A percentile compares a stretch with the other conserved stretches of the same genome.
These are phyloP conservation scores for Sisyra terminalis DNA, from an alignment of 2,888 invertebrate species.

Conservation along the genomic window DNA sequence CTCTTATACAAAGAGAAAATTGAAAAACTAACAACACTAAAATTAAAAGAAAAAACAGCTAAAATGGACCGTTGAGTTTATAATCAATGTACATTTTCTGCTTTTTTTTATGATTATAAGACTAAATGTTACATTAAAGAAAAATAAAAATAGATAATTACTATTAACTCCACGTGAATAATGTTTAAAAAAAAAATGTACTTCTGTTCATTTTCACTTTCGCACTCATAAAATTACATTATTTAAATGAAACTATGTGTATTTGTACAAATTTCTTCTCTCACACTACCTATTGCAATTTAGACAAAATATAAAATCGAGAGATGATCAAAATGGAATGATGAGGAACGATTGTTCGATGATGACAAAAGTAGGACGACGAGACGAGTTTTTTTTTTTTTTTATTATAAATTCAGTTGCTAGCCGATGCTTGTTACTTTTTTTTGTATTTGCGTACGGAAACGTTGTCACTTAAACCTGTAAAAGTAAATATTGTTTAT, in stretches of 20 bases:
- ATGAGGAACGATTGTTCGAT: constrained; percentile 1
- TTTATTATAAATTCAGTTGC: too few species aligned
- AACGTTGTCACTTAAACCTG: background rate
- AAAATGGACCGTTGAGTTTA: too few species aligned
- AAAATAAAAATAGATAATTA: constrained; percentile 2
- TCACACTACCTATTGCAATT: constrained; percentile 1
- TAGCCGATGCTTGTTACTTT: background rate
- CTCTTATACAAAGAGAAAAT: constrained; percentile 19
- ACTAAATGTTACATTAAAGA: constrained; percentile 4
- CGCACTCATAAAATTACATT: constrained; percentile 4
- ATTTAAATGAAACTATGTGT: background rate
- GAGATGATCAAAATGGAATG: constrained; percentile 2
- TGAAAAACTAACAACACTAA: constrained; percentile 18
- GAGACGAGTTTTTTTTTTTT: too few species aligned
- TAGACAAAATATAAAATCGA: background rate
- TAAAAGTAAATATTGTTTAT: background rate
- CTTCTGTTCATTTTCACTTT: constrained; percentile 4
- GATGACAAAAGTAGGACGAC: background rate
- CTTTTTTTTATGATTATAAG: background rate
- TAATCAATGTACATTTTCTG: background rate
- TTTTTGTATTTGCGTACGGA: too few species aligned
- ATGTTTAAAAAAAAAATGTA: constrained; percentile 4
- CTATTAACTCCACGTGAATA: background rate
- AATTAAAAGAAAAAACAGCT: constrained; percentile 13
- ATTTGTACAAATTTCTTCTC: background rate